Base-by-base conservation (phyloP, 2,888 invertebrate genomes). In the Cistogaster globosa region DNA sequence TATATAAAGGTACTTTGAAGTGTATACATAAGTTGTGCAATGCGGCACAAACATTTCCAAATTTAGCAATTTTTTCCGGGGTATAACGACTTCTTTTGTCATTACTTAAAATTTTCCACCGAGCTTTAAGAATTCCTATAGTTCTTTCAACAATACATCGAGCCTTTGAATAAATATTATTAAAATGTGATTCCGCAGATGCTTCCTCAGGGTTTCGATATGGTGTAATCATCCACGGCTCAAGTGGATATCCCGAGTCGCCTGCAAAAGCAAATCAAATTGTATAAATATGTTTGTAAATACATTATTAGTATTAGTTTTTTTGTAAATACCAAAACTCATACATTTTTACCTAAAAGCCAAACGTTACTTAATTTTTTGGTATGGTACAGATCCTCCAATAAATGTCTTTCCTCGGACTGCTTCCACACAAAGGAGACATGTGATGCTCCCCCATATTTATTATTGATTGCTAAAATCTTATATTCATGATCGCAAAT, bases 401-500 rank as follows among this genome's bases (percentile, higher is more conserved):
- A 22, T 4, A 42, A 42, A 42, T 7, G 4, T 6, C 62, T 62
- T 42, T 42, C 42, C 6, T 18, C 62, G 1, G 62, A 62, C 12
- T 60, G 60, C 12, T 38, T 60, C 60, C 60, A 60, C 1, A 60
- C 60, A 60, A 60, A 60, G 2, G 60, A 60, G 36, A 36, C 60
- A 60, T 60, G 36, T 60, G 36, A 8, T n/a, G 60, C 60, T 11
- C 60, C 60, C 1, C 60, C 60, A 38, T 60, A 60, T 60, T 36
- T 38, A 11, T 7, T 36, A 8, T 60, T 38, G 8, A 60, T 18
- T 2, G 36, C 36, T 60, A 6, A 18, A 38, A 38, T 38, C 12
- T 38, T 26, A 26, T 26, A 26, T 26, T 26, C 26, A 26, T 26
- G 26, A 26, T 26, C 26, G 26, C 26, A 26, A 26, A 26, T 26